Percentiles rank a stretch among this genome's conserved stretches.
These are phyloP conservation scores for Nerophis lumbriciformis DNA, from an alignment of 2,113 vertebrate genomes.

Conservation along the genomic window DNA sequence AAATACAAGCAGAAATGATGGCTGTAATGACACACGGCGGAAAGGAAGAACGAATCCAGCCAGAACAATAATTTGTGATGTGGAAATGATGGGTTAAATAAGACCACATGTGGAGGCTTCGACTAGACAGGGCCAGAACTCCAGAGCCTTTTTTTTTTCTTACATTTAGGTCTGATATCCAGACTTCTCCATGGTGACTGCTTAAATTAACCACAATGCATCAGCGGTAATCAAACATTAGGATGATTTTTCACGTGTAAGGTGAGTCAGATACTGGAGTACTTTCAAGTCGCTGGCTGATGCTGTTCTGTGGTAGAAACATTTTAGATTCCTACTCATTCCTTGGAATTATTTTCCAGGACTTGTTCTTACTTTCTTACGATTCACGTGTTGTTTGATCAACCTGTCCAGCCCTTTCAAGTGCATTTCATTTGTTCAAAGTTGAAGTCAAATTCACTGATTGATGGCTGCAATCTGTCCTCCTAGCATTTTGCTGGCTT, in stretches of 20 bases:
- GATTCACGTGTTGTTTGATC: too few species aligned
- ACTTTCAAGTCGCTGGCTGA: neutral
- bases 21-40: conserved; percentile 59
- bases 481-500: too few species aligned
- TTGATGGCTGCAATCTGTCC: too few species aligned
- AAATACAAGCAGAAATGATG: conserved; percentile 58
- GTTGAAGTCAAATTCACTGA: too few species aligned
- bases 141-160: conserved; percentile 2
- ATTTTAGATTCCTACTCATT: too few species aligned
- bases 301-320: too few species aligned
- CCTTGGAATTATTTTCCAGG: too few species aligned
- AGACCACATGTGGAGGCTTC: conserved; percentile 53
- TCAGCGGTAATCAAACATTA: conserved; percentile 19
- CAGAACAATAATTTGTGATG: conserved; percentile 59
- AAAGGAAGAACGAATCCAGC: conserved; percentile 41
- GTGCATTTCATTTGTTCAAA: too few species aligned
- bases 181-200: conserved; percentile 12
- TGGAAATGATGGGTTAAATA: conserved; percentile 62
- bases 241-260: conserved; percentile 22
- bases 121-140: conserved; percentile 24
- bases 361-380: too few species aligned
- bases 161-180: conserved; percentile 14
- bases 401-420: too few species aligned
- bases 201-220: conserved; percentile 15
- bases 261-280: conserved; percentile 18